Evolutionary conservation across 2,797 vertebrate genomes (phyloP), one percentile per base, ranked within the genome.

Genomic region (Pipistrellus nathusii): DNA sequence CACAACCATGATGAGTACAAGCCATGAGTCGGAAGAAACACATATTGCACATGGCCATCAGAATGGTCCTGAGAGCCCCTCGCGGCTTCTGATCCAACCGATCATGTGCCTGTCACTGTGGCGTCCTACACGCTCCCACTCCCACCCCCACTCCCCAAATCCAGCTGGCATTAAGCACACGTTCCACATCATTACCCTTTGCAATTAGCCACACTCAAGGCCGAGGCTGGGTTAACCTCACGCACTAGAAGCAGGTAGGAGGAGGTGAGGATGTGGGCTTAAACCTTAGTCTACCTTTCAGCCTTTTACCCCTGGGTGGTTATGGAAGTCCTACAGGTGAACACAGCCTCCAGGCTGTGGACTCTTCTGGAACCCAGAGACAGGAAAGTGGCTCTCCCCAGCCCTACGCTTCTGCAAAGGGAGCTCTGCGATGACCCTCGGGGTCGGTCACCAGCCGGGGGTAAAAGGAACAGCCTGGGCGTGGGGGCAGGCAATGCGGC

Each of bases 31-130:
- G 91, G 53, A 81, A 90, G 88, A 90, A 93, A 96, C 96, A 94
- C 86, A 97, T 98, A 98, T 98, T 98, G 98, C 98, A 98, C 98
- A n/a, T 87, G 92, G 83, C 92, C 69, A 89, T 76, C 78, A 85
- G 86, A 78, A 86, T 90, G 93, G 95, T 97, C 96, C 97, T 97
- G 96, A 98, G 97, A 95, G 66, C 82, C 93, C 82, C n/a, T 30
- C 0, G 7, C 53, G 77, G 94, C 90, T 90, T 97, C 85, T 44
- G 25, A 64, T 5, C 75, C 82, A 51, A 72, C 21, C 6, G 46
- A 59, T 17, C 8, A 13, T 57, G 73, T 78, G 78, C 48, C 88
- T 41, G 55, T 88, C 82, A 51, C 78, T 25, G 82, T 30, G n/a
- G 41, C 6, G 27, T 46, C 32, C 30, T 1, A 4, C 35, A n/a